Percentiles rank a stretch among this genome's conserved stretches.
phyloP scores from a whole-genome alignment of 1,140 invertebrate species.

The Drosophila orena region DNA sequence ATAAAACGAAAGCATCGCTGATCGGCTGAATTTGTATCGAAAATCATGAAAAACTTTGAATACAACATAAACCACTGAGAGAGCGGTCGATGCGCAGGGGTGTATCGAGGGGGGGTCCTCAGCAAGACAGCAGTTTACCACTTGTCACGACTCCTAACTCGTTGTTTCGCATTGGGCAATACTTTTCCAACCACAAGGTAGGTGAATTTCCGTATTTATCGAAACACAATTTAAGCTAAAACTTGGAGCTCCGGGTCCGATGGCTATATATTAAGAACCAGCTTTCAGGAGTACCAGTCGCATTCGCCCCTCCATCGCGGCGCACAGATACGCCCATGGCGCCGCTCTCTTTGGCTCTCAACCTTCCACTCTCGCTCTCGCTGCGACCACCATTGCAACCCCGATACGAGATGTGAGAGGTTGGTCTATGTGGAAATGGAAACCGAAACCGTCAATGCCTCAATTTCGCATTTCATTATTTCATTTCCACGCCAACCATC shows the following conservation, averaged over 20 bases:
- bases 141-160: no score
- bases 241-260: no score
- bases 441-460: constrained; percentile 11
- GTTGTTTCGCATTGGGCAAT: no score
- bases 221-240: no score
- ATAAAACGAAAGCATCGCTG: neutral
- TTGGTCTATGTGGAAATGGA: constrained; percentile 5
- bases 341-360: constrained; percentile 10
- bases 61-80: constrained; percentile 1
- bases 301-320: no score
- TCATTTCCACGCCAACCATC: constrained; percentile 18
- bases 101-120: neutral
- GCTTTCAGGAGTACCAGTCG: neutral
- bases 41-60: neutral
- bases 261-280: no score
- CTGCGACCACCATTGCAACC: constrained; percentile 1
- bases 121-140: no score
- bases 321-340: neutral
- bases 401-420: neutral
- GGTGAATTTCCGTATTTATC: no score
- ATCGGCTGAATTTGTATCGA: constrained; percentile 6
- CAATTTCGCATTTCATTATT: constrained; percentile 16
- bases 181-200: no score
- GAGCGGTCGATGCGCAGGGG: neutral
- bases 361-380: neutral